Conservation (phyloP, 2,888 invertebrate genomes). For the Drosophila birchii region DNA sequence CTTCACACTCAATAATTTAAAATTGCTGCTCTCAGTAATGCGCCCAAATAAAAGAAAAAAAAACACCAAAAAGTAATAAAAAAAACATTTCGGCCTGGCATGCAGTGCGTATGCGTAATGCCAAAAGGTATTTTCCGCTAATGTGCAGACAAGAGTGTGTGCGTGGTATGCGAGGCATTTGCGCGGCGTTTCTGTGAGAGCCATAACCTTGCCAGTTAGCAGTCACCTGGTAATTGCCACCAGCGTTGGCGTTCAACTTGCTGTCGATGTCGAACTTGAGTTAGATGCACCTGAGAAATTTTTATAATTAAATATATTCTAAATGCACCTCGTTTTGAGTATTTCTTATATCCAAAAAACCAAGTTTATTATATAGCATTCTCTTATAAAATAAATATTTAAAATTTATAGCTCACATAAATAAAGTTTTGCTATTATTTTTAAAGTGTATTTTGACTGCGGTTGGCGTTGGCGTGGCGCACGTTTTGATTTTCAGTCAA, state of each 20-base stretch:
- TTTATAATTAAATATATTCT: background rate
- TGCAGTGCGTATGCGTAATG: constrained; percentile 73
- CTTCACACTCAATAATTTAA: constrained; percentile 78
- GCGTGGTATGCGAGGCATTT: constrained; percentile 71
- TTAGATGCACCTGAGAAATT: constrained; percentile 12
- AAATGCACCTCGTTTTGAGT: too few species aligned
- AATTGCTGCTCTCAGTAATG: constrained; percentile 47
- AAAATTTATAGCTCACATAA: background rate
- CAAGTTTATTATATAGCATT: background rate
- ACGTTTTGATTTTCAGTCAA: constrained; percentile 80
- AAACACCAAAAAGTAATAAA: constrained; percentile 8
- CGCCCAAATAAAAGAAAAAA: constrained; percentile 9
- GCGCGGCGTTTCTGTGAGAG: constrained; percentile 57
- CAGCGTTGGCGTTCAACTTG: constrained; percentile 52
- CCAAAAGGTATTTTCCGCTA: constrained; percentile 42
- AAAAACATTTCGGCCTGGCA: constrained; percentile 49
- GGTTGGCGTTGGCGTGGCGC: constrained; percentile 67
- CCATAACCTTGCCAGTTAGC: constrained; percentile 74
- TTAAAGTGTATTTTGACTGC: constrained; percentile 12
- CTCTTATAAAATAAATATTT: background rate
- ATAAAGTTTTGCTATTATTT: background rate
- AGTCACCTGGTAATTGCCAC: constrained; percentile 72
- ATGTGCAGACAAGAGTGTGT: constrained; percentile 11
- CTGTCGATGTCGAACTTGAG: constrained; percentile 28
- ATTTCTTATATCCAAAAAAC: too few species aligned